Evolutionary conservation across 37 sponge, comb jelly and placozoan genomes (phyloP).

Genomic region (Petrosia ficiformis): DNA sequence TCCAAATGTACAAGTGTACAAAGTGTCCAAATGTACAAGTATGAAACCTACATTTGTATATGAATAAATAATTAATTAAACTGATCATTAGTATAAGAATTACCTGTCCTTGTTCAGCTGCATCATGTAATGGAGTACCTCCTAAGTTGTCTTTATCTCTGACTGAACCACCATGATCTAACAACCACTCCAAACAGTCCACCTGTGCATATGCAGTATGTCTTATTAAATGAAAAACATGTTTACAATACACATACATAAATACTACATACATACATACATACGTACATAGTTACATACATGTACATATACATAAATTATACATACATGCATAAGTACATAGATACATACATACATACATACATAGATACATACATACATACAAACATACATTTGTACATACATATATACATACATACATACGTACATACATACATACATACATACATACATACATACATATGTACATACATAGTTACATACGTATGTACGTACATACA

Average conservation of each 20-base stretch:
- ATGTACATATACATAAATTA: too few relatives aligned
- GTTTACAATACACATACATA: not conserved
- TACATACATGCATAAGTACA: too few relatives aligned
- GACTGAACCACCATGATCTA: constrained; percentile 60
- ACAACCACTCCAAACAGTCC: constrained; percentile 68
- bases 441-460: constrained; percentile 25
- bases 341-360: not conserved
- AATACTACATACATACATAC: not conserved
- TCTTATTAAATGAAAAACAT: not conserved
- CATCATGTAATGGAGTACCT: constrained; percentile 85
- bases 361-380: too few relatives aligned
- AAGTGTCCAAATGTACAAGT: too few relatives aligned
- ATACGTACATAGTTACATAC: too few relatives aligned
- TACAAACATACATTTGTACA: too few relatives aligned
- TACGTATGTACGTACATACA: not conserved
- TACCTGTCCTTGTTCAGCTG: constrained; percentile 89
- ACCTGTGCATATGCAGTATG: constrained; percentile 24
- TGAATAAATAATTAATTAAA: not conserved
- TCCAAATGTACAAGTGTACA: too few relatives aligned
- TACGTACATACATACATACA: not conserved
- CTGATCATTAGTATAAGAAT: not conserved
- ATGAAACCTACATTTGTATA: not conserved
- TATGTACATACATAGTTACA: not conserved
- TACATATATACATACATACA: too few relatives aligned
- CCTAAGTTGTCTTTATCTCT: constrained; percentile 70